Evolutionary conservation across 2,888 invertebrate genomes (phyloP).

Genomic region (Chrysolina americana): DNA sequence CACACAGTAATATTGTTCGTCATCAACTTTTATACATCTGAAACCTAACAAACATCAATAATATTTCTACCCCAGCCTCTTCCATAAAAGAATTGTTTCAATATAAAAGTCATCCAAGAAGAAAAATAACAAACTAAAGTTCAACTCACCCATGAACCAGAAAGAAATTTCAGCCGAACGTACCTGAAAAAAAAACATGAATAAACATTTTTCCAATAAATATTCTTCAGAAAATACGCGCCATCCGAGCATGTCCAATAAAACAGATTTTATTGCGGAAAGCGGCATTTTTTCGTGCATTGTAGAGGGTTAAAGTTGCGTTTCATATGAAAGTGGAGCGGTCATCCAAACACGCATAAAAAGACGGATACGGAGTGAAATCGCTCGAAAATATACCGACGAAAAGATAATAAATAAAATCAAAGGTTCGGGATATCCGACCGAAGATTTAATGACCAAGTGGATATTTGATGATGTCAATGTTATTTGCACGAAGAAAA

Average conservation of each 20-base stretch:
- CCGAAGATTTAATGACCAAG: conserved; percentile 3
- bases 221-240: conserved; percentile 32
- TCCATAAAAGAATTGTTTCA: no score
- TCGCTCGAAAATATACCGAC: conserved; percentile 42
- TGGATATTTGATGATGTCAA: conserved; percentile 2
- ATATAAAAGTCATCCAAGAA: no score
- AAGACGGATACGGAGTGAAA: conserved; percentile 41
- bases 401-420: conserved; percentile 39
- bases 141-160: conserved; percentile 29
- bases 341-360: conserved; percentile 39
- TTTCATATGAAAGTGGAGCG: conserved; percentile 40
- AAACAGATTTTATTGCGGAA: conserved; percentile 47
- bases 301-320: conserved; percentile 36
- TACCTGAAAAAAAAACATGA: conserved; percentile 44
- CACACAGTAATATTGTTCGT: no score
- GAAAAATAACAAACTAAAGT: conserved; percentile 5
- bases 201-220: conserved; percentile 38
- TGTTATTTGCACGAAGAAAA: not conserved
- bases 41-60: no score
- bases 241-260: conserved; percentile 43
- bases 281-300: conserved; percentile 29
- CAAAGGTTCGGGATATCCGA: not conserved
- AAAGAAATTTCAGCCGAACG: conserved; percentile 20
- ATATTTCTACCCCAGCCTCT: no score
- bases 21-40: no score